Evolutionary conservation across 2,797 vertebrate species (phyloP).

Genomic region (Melanotaenia maccullochi): DNA sequence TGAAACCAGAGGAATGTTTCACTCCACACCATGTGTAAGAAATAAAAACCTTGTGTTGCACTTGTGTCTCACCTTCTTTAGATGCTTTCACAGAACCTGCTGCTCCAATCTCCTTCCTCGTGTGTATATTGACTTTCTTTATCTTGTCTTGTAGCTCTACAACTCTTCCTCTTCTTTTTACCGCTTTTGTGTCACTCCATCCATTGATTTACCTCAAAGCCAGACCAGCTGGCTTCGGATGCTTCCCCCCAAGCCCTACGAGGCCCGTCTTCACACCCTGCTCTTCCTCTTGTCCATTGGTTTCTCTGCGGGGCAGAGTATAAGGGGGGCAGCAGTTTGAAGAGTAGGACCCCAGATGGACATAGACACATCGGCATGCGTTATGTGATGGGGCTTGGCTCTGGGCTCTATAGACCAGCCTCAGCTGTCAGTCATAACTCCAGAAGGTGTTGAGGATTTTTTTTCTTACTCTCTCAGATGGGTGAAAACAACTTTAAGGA

Average conservation of each 20-base stretch:
- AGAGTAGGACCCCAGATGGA: slow-evolving; percentile 85
- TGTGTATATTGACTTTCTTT: slow-evolving; percentile 59
- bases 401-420: slow-evolving; percentile 74
- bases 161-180: slow-evolving; percentile 58
- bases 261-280: slow-evolving; percentile 86
- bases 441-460: slow-evolving; percentile 68
- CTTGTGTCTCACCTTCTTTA: slow-evolving; percentile 81
- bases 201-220: slow-evolving; percentile 77
- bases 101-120: slow-evolving; percentile 54
- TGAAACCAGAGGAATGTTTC: slow-evolving; percentile 9
- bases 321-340: slow-evolving; percentile 80
- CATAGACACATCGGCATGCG: slow-evolving; percentile 81
- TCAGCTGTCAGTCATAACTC: slow-evolving; percentile 83
- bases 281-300: slow-evolving; percentile 82
- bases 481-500: slow-evolving; percentile 34
- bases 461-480: slow-evolving; percentile 36
- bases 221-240: slow-evolving; percentile 92
- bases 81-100: slow-evolving; percentile 76
- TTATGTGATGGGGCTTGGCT: slow-evolving; percentile 80
- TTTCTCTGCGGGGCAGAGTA: slow-evolving; percentile 83
- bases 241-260: slow-evolving; percentile 80
- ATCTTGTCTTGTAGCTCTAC: slow-evolving; percentile 52
- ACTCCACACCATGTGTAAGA: slow-evolving; percentile 6
- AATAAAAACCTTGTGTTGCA: slow-evolving; percentile 42
- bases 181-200: slow-evolving; percentile 56